Percentiles rank a stretch among this genome's conserved stretches.
phyloP scores from a whole-genome alignment of 1,140 invertebrate species.

The Scaptomyza pallida region DNA sequence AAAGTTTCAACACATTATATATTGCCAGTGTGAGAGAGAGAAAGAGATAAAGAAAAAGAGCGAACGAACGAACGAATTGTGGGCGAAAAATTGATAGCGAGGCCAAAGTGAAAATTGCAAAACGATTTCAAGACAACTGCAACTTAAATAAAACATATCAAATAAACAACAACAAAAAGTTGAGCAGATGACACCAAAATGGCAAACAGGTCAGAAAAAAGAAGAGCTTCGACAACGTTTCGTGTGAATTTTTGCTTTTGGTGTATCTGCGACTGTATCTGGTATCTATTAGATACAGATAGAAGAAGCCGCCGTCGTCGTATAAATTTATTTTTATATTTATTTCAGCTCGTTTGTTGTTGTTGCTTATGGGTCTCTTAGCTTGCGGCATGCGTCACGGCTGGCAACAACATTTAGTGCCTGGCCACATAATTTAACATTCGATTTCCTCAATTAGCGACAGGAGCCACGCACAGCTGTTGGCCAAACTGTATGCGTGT shows the following conservation, averaged over 20 bases:
- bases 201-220: constrained; percentile 24
- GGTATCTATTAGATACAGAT: constrained; percentile 64
- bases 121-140: constrained; percentile 36
- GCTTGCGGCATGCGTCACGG: constrained; percentile 52
- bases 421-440: constrained; percentile 73
- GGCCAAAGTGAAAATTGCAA: constrained; percentile 57
- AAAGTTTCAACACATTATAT: constrained; percentile 39
- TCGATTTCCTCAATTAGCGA: constrained; percentile 76
- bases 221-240: constrained; percentile 13
- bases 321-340: constrained; percentile 31
- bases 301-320: constrained; percentile 28
- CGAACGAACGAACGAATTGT: too few species aligned
- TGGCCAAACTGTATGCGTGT: constrained; percentile 2
- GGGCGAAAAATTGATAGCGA: constrained; percentile 51
- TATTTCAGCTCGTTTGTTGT: neutral
- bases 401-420: constrained; percentile 24
- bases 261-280: constrained; percentile 22
- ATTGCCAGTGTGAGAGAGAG: neutral
- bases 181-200: constrained; percentile 42
- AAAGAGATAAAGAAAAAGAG: too few species aligned
- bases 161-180: constrained; percentile 6
- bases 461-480: constrained; percentile 42
- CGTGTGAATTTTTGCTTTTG: constrained; percentile 42
- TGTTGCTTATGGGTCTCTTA: constrained; percentile 4
- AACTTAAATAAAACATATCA: constrained; percentile 22